phyloP scores from a whole-genome alignment of 2,797 vertebrate genomes.

The Valencia hispanica region DNA sequence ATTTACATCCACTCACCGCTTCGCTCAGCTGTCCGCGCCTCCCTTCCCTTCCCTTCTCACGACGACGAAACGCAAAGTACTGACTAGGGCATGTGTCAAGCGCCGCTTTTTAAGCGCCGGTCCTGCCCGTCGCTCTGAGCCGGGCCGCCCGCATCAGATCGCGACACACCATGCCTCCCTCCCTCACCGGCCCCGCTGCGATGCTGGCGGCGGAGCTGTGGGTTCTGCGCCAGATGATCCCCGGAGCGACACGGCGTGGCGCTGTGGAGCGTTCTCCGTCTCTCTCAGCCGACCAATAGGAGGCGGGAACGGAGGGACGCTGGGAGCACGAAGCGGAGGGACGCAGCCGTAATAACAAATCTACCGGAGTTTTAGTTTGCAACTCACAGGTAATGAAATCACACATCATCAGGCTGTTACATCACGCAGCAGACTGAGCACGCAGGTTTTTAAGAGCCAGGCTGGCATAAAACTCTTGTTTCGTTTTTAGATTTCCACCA shows the following conservation, averaged over 20 bases:
- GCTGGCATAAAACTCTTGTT: not conserved
- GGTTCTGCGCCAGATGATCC: constrained; percentile 72
- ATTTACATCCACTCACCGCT: constrained; percentile 73
- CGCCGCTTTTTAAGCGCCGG: constrained; percentile 61
- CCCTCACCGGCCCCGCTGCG: constrained; percentile 49
- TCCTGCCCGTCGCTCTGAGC: constrained; percentile 61
- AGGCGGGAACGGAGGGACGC: constrained; percentile 66
- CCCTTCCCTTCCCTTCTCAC: constrained; percentile 32
- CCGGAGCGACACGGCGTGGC: constrained; percentile 59
- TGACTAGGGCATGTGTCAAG: constrained; percentile 51
- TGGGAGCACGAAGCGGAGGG: not conserved
- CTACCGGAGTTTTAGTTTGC: constrained; percentile 54
- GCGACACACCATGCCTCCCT: constrained; percentile 69
- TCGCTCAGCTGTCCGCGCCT: constrained; percentile 54
- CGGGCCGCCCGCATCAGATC: constrained; percentile 69
- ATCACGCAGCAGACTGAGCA: constrained; percentile 43
- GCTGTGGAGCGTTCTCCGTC: constrained; percentile 47
- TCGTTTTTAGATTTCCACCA: not conserved
- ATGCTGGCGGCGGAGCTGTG: constrained; percentile 55
- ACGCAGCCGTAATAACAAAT: constrained; percentile 57
- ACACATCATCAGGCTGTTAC: constrained; percentile 64
- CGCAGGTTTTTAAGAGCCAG: not conserved
- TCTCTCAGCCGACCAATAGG: constrained; percentile 66
- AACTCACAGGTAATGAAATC: constrained; percentile 72
- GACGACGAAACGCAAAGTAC: constrained; percentile 41